A percentile compares a stretch with the other conserved stretches of the same genome.
Conservation (phyloP, 2,113 vertebrate genomes). For the Dissostichus mawsoni region DNA sequence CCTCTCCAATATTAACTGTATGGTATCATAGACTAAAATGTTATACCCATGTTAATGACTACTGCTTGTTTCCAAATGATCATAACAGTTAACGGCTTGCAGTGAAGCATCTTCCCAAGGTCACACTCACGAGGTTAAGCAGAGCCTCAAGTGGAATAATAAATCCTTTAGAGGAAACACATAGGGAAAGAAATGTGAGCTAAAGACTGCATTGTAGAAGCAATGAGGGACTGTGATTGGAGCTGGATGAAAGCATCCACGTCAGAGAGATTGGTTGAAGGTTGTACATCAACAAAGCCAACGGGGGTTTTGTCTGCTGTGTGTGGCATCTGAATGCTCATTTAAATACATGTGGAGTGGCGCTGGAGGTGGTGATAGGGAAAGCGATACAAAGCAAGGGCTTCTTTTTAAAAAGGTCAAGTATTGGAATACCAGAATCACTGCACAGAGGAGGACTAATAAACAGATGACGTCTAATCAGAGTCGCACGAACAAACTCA, state of each 20-base stretch:
- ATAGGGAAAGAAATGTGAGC: neutral
- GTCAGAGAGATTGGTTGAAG: conserved; percentile 51
- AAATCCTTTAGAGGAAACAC: conserved; percentile 51
- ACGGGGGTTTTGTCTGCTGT: conserved; percentile 7
- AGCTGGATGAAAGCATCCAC: conserved; percentile 54
- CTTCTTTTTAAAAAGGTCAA: conserved; percentile 50
- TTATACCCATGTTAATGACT: neutral
- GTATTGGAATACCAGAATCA: conserved; percentile 16
- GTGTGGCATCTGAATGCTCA: conserved; percentile 22
- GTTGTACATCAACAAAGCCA: conserved; percentile 36
- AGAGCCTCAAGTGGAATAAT: conserved; percentile 61
- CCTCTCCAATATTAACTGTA: neutral
- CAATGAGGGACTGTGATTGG: conserved; percentile 42
- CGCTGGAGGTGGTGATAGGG: conserved; percentile 9
- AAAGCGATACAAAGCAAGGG: conserved; percentile 48
- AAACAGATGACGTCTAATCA: conserved; percentile 48
- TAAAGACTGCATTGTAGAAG: conserved; percentile 25
- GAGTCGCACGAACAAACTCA: conserved; percentile 37
- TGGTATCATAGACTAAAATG: neutral
- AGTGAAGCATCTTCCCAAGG: conserved; percentile 55
- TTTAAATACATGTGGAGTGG: conserved; percentile 36
- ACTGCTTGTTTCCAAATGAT: conserved; percentile 29
- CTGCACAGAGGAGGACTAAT: conserved; percentile 27
- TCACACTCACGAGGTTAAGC: conserved; percentile 51
- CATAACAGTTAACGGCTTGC: conserved; percentile 18